These are phyloP conservation scores for Drosophila barbarae DNA, from an alignment of 2,888 invertebrate species.

Conservation along the genomic window DNA sequence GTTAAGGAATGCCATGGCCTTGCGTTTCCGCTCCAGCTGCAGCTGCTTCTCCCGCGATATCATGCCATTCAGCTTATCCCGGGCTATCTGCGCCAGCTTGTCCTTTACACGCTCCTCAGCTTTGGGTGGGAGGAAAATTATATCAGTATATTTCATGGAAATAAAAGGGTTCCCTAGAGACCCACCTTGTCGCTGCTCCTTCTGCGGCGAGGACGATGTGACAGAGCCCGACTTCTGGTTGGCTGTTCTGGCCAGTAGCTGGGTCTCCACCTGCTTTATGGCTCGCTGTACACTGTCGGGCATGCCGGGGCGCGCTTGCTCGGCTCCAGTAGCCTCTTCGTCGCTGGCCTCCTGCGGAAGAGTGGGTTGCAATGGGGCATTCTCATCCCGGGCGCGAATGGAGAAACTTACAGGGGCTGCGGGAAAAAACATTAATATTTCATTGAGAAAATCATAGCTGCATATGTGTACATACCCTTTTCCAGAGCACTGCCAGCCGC, in stretches of 20 bases:
- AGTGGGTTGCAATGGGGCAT: constrained; percentile 85
- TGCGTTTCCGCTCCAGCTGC: constrained; percentile 87
- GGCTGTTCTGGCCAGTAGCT: constrained; percentile 73
- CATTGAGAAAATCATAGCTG: neutral
- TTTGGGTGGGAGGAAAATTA: constrained; percentile 40
- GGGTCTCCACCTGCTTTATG: constrained; percentile 78
- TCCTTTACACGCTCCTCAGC: constrained; percentile 83
- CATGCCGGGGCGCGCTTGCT: constrained; percentile 51
- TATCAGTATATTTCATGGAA: neutral
- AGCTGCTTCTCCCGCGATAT: constrained; percentile 82
- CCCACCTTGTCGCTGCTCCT: constrained; percentile 61
- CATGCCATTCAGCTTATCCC: constrained; percentile 83
- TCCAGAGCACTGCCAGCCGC: constrained; percentile 25
- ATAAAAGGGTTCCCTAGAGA: rapidly evolving
- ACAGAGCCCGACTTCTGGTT: constrained; percentile 6
- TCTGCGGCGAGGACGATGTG: constrained; percentile 28
- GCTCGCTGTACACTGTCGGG: constrained; percentile 78
- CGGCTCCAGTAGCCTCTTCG: constrained; percentile 80
- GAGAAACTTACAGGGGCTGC: constrained; percentile 90
- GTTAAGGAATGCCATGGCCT: constrained; percentile 89
- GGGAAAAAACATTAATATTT: too few relatives aligned
- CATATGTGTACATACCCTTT: constrained; percentile 13
- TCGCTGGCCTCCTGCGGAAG: constrained; percentile 88
- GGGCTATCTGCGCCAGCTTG: constrained; percentile 82
- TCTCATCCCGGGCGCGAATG: constrained; percentile 88